phyloP scores from a whole-genome alignment of 2,888 invertebrate species.

The Holacanthella duospinosa region DNA sequence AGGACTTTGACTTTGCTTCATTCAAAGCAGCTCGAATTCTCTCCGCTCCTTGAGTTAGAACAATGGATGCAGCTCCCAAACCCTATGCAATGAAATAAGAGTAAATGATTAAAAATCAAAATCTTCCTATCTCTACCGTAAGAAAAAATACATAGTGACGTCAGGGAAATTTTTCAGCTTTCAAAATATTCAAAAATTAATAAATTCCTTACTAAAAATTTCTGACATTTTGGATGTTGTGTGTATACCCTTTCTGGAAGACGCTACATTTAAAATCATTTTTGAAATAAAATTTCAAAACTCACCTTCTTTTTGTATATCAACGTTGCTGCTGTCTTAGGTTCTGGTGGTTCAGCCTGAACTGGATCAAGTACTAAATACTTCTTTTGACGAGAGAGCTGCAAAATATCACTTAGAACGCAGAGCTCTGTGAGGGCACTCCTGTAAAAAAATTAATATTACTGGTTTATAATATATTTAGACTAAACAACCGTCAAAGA shows the following conservation, averaged over 20 bases:
- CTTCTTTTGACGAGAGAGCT: slow-evolving; percentile 82
- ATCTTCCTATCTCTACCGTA: no score
- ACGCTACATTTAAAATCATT: no score
- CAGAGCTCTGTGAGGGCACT: slow-evolving; percentile 81
- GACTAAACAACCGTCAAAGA: slow-evolving; percentile 13
- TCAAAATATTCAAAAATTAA: no score
- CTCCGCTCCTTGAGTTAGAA: slow-evolving; percentile 75
- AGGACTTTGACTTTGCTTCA: slow-evolving; percentile 48
- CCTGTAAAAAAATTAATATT: slow-evolving; percentile 42
- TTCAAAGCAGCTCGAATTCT: slow-evolving; percentile 68
- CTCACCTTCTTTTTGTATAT: slow-evolving; percentile 76
- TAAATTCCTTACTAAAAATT: no score
- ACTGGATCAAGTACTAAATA: slow-evolving; percentile 91
- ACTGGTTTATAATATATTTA: no score
- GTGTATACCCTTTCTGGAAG: no score
- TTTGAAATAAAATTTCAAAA: not conserved
- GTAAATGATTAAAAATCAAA: not conserved
- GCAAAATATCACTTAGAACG: slow-evolving; percentile 82
- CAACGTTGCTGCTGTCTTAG: slow-evolving; percentile 76
- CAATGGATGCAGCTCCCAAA: slow-evolving; percentile 70
- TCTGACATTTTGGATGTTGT: no score
- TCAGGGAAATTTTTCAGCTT: no score
- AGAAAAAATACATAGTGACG: no score
- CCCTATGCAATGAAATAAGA: slow-evolving; percentile 46
- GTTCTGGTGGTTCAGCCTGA: slow-evolving; percentile 69